A percentile compares a stretch with the other conserved stretches of the same genome.
These are phyloP conservation scores for Microlaimidae sp. DNA, from an alignment of 2,888 invertebrate species.

Conservation along the genomic window DNA sequence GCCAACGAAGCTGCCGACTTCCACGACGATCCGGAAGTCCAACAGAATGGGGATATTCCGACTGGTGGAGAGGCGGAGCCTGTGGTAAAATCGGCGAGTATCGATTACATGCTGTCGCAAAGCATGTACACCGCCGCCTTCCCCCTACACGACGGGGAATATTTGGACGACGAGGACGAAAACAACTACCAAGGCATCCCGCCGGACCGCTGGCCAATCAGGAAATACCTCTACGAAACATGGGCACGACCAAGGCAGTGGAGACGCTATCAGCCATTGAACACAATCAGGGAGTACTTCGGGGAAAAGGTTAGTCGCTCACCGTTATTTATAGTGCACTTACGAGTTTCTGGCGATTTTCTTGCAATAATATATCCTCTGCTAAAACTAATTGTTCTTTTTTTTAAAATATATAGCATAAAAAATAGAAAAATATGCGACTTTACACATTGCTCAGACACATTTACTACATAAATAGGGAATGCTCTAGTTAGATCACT, in stretches of 20 bases:
- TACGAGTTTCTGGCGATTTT: too few species aligned
- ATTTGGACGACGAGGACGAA: not conserved
- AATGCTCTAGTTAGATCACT: too few species aligned
- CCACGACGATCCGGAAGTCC: too few species aligned
- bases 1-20: too few species aligned
- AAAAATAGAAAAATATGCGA: too few species aligned
- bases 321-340: too few species aligned
- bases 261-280: slow-evolving; percentile 14
- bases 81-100: slow-evolving; percentile 2
- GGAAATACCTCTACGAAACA: slow-evolving; percentile 12
- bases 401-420: not conserved
- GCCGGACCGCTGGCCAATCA: slow-evolving; percentile 5
- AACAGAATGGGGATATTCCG: too few species aligned
- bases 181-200: slow-evolving; percentile 2
- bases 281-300: slow-evolving; percentile 14
- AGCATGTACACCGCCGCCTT: not conserved
- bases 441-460: too few species aligned
- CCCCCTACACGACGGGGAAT: slow-evolving; percentile 9
- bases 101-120: not conserved
- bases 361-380: not conserved
- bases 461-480: too few species aligned
- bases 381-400: not conserved
- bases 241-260: slow-evolving; percentile 14
- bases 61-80: too few species aligned
- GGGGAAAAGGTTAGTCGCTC: slow-evolving; percentile 50